phyloP scores from a whole-genome alignment of 2,113 vertebrate genomes.

The Tachysurus vachellii region DNA sequence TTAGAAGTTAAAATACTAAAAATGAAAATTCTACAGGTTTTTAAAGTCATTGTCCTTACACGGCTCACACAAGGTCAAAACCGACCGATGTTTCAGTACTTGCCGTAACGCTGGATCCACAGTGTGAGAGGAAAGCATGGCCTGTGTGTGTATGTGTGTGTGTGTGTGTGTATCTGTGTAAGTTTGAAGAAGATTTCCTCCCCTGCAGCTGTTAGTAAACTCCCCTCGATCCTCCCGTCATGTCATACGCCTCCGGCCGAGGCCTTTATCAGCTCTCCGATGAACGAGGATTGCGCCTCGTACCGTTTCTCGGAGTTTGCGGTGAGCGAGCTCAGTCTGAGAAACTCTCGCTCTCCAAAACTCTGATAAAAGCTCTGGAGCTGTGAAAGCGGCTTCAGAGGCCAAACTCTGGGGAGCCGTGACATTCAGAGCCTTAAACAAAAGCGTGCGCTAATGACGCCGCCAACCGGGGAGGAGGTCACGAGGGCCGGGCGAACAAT shows the following conservation, averaged over 20 bases:
- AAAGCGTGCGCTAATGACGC: conserved; percentile 33
- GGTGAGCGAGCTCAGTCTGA: not conserved
- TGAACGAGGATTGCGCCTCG: not conserved
- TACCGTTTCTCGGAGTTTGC: not conserved
- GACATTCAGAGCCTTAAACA: conserved; percentile 71
- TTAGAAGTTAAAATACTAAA: not conserved
- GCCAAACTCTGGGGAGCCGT: conserved; percentile 44
- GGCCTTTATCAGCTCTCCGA: conserved; percentile 14
- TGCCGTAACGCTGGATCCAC: not conserved
- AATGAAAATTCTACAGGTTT: not conserved
- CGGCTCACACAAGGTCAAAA: not conserved
- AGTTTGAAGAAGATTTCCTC: not conserved
- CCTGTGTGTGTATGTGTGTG: not conserved
- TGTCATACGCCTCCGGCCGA: conserved; percentile 8
- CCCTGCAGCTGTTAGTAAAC: not conserved
- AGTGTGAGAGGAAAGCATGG: not conserved
- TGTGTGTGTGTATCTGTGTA: not conserved
- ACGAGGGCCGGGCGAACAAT: conserved; percentile 51
- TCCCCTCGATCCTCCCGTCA: not conserved
- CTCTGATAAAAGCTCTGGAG: not conserved
- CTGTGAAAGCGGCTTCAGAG: not conserved
- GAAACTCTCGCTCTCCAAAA: not conserved
- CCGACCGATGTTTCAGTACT: not conserved
- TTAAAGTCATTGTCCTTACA: not conserved
- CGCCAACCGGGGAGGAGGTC: conserved; percentile 40